These are phyloP conservation scores for Stegostoma tigrinum DNA, from an alignment of 2,113 vertebrate species.

Conservation along the genomic window DNA sequence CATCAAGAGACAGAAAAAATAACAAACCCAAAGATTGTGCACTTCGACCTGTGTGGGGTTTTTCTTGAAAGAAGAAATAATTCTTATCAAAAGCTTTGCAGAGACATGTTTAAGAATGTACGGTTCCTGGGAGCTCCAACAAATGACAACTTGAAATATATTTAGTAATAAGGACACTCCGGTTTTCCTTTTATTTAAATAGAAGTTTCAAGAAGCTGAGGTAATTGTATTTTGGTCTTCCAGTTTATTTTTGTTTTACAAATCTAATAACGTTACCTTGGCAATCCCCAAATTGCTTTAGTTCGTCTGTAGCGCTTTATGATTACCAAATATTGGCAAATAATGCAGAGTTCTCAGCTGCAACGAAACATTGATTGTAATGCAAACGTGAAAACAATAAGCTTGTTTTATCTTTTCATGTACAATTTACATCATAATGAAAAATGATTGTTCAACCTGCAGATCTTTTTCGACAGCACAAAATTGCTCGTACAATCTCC, in stretches of 20 bases:
- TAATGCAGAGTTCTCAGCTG: not conserved
- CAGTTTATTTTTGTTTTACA: not conserved
- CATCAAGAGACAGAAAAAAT: not conserved
- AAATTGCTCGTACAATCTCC: not conserved
- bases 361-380: not conserved
- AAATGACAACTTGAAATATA: not conserved
- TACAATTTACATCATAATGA: not conserved
- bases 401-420: too few species aligned
- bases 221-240: constrained; percentile 5
- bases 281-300: not conserved
- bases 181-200: not conserved
- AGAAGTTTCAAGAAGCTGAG: not conserved
- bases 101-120: constrained; percentile 3
- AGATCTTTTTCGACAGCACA: not conserved
- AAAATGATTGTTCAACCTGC: not conserved
- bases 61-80: constrained; percentile 6
- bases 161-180: constrained; percentile 15
- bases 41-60: not conserved
- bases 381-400: not conserved
- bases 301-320: not conserved
- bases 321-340: not conserved
- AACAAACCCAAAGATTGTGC: not conserved
- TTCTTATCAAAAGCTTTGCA: constrained; percentile 33
- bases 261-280: not conserved
- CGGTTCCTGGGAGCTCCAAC: not conserved